These are phyloP conservation scores for Hycleus cichorii DNA, from an alignment of 1,140 invertebrate genomes.

Conservation along the genomic window DNA sequence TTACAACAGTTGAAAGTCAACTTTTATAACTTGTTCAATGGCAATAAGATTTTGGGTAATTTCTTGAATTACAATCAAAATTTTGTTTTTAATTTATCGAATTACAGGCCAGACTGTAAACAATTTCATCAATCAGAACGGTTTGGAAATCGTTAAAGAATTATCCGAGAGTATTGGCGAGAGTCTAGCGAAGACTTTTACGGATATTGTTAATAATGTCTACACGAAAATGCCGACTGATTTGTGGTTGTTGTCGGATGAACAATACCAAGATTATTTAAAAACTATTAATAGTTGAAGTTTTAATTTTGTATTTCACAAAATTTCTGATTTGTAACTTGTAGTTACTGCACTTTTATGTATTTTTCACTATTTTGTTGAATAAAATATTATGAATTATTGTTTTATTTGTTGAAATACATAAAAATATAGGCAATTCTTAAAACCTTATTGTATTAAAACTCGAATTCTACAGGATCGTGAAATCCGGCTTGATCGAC, in stretches of 20 bases:
- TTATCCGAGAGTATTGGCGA: slow-evolving; percentile 42
- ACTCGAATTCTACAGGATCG: too few relatives aligned
- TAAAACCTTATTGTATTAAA: too few relatives aligned
- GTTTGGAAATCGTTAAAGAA: slow-evolving; percentile 42
- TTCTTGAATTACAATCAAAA: too few relatives aligned
- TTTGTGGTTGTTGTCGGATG: slow-evolving; percentile 36
- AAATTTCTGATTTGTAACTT: too few relatives aligned
- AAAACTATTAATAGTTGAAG: background rate
- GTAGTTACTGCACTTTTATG: too few relatives aligned
- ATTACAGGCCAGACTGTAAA: slow-evolving; percentile 45
- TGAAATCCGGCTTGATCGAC: too few relatives aligned
- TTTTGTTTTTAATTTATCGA: background rate
- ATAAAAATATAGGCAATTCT: too few relatives aligned
- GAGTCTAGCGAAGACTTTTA: slow-evolving; percentile 41
- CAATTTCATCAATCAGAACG: slow-evolving; percentile 45
- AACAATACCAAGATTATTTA: slow-evolving; percentile 21
- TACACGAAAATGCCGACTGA: slow-evolving; percentile 43
- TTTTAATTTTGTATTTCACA: too few relatives aligned
- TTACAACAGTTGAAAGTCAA: slow-evolving; percentile 48
- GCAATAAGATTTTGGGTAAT: slow-evolving; percentile 48
- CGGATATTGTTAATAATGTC: slow-evolving; percentile 43
- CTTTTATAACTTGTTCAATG: slow-evolving; percentile 56
- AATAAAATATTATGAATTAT: too few relatives aligned
- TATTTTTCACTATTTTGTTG: too few relatives aligned
- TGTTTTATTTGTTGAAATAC: too few relatives aligned